These are phyloP conservation scores for Avahi laniger DNA, from an alignment of 2,797 vertebrate genomes.

Conservation along the genomic window DNA sequence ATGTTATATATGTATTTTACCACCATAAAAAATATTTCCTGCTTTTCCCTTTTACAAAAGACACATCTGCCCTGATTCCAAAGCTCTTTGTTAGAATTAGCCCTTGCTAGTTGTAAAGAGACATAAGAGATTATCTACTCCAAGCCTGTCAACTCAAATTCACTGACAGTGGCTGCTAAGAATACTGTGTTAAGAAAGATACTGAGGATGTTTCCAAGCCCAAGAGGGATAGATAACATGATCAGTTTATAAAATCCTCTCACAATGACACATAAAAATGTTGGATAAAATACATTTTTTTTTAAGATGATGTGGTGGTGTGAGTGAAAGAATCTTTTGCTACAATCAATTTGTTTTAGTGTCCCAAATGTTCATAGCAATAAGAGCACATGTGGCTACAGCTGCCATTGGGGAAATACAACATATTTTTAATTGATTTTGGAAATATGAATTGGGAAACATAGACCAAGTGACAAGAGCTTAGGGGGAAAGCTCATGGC, in stretches of 20 bases:
- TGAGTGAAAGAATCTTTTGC: no score
- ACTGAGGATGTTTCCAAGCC: background rate
- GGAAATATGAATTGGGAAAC: background rate
- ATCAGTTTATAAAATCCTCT: background rate
- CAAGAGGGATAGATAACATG: background rate
- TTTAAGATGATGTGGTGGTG: no score
- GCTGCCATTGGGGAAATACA: no score
- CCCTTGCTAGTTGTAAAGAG: background rate
- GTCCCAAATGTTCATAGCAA: no score
- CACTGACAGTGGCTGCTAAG: background rate
- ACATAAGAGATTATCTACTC: background rate
- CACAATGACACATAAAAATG: background rate
- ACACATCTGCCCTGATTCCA: background rate
- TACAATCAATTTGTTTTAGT: no score
- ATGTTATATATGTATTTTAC: background rate
- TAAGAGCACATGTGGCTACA: no score
- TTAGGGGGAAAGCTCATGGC: background rate
- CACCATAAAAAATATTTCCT: background rate
- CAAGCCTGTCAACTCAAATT: background rate
- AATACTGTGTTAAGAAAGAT: background rate
- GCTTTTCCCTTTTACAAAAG: background rate
- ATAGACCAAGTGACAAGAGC: background rate
- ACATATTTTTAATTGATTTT: background rate
- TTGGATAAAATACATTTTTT: background rate
- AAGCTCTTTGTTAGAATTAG: background rate